Base-by-base conservation (phyloP, 2,113 vertebrate genomes). In the Charina bottae region DNA sequence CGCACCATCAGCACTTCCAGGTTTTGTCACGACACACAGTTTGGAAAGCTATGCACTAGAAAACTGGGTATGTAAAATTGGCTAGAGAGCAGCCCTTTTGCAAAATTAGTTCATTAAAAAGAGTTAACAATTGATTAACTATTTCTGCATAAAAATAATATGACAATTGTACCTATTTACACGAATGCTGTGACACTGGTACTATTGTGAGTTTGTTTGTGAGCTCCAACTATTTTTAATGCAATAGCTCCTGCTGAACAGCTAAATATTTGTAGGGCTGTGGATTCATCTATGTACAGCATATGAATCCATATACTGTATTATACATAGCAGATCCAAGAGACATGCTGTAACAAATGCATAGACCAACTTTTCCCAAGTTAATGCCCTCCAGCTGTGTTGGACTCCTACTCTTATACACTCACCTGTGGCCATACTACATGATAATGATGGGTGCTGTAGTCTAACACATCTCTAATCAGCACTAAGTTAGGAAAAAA, bases 81-180 rank as follows among this genome's bases (percentile, higher is more conserved):
- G 96, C 97, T 94, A 96, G 95, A 96, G 94, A 92, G 95, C 95
- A 96, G 96, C 97, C 95, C 96, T 97, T 97, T 96, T 95, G 94
- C 93, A 94, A 96, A 97, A 97, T 95, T 93, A 94, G 97, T 97
- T 97, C 97, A 97, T 97, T 97, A 97, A 95, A 95, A 97, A 97
- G 96, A 97, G 95, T 96, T 72, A 96, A 97, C 96, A 97, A 97
- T 97, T 95, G 96, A 91, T 96, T 96, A 96, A 96, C 96, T 94
- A 64, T 96, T 97, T 94, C 90, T 95, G 95, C 95, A 94, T 96
- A 95, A 93, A 93, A 96, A 89, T 97, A 97, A 96, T 95, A 93
- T 60, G 88, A 95, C 60, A 93, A 93, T 96, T 97, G 95, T 68
- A 96, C 95, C 93, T 83, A 94, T 96, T 97, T 95, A 94, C 0